Evolutionary conservation across 2,888 invertebrate genomes (phyloP).

Genomic region (Falcaria lacertinaria): DNA sequence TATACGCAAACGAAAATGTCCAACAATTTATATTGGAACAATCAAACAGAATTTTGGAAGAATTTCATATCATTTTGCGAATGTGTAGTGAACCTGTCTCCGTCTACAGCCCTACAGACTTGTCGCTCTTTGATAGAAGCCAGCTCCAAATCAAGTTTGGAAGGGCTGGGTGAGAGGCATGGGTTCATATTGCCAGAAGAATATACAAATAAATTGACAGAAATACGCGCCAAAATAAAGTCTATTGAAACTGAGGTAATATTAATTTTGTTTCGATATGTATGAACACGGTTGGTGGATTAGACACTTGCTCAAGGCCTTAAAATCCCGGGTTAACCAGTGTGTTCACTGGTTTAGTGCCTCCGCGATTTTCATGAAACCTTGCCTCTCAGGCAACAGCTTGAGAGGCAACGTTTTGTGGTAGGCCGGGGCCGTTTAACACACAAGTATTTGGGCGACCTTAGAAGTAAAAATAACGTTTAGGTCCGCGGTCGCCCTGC

Average conservation of each 20-base stretch:
- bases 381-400: too few species aligned
- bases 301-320: too few species aligned
- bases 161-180: constrained; percentile 37
- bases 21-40: constrained; percentile 49
- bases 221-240: constrained; percentile 35
- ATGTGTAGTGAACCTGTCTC: constrained; percentile 50
- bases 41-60: constrained; percentile 53
- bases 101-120: constrained; percentile 46
- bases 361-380: too few species aligned
- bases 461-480: too few species aligned
- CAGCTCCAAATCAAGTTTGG: constrained; percentile 41
- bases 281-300: too few species aligned
- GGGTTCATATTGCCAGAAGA: constrained; percentile 37
- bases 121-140: constrained; percentile 53
- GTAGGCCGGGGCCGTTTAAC: too few species aligned
- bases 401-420: too few species aligned
- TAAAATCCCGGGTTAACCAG: too few species aligned
- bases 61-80: constrained; percentile 51
- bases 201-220: constrained; percentile 27
- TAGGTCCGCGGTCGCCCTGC: too few species aligned
- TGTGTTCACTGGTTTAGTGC: too few species aligned
- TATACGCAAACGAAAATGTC: constrained; percentile 23
- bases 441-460: too few species aligned
- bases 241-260: constrained; percentile 36
- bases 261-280: too few species aligned